A percentile compares a stretch with the other conserved stretches of the same genome.
These are phyloP conservation scores for Actinia equina DNA, from an alignment of 64 coral and sea anemone species.

Conservation along the genomic window DNA sequence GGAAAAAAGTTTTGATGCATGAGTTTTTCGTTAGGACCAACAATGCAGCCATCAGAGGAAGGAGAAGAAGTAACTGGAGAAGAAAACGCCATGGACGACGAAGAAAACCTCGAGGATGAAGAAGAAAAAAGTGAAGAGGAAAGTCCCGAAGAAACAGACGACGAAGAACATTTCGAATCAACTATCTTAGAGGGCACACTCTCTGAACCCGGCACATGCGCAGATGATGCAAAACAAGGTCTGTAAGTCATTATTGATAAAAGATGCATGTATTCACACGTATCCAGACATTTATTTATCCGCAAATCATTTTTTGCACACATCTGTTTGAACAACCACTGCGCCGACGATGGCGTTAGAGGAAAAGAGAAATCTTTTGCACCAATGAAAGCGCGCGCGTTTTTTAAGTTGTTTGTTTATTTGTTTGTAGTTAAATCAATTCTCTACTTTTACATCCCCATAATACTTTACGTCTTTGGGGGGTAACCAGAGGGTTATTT, in stretches of 20 bases:
- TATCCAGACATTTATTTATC: too few relatives aligned
- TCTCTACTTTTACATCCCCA: too few relatives aligned
- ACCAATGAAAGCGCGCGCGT: not conserved
- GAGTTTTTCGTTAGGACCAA: slow-evolving; percentile 46
- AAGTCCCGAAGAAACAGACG: slow-evolving; percentile 8
- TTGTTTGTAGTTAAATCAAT: too few relatives aligned
- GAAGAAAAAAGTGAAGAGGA: slow-evolving; percentile 76
- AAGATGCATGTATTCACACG: too few relatives aligned
- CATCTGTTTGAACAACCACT: too few relatives aligned
- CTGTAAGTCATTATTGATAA: not conserved
- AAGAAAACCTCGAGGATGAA: slow-evolving; percentile 36
- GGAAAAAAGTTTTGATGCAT: not conserved
- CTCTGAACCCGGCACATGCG: not conserved
- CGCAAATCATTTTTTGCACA: too few relatives aligned
- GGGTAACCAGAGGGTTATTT: too few relatives aligned
- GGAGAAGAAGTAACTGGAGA: slow-evolving; percentile 72
- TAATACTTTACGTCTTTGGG: too few relatives aligned
- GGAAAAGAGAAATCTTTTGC: too few relatives aligned
- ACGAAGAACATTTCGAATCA: slow-evolving; percentile 23
- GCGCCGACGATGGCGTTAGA: too few relatives aligned
- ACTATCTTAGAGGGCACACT: not conserved
- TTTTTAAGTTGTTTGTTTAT: not conserved
- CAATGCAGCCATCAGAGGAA: slow-evolving; percentile 78
- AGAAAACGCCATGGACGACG: slow-evolving; percentile 64
- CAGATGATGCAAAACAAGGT: not conserved